Evolutionary conservation across 2,888 invertebrate species (phyloP).

Genomic region (Tipula helvola): DNA sequence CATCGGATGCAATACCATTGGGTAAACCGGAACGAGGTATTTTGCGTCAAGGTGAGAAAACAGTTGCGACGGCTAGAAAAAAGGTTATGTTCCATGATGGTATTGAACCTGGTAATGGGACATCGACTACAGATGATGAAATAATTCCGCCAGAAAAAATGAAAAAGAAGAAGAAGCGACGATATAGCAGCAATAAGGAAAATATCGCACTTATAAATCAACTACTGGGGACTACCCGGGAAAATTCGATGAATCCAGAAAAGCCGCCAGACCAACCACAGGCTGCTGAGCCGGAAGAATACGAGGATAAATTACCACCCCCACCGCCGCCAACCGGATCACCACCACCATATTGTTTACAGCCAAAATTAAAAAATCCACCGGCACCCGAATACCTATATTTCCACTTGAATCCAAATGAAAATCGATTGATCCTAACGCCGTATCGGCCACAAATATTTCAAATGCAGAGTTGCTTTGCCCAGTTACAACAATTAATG

Average conservation of each 20-base stretch:
- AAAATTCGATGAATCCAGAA: neutral
- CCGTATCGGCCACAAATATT: conserved; percentile 16
- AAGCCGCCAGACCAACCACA: neutral
- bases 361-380: conserved; percentile 11
- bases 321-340: conserved; percentile 13
- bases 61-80: conserved; percentile 11
- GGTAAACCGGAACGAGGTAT: neutral
- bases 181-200: neutral
- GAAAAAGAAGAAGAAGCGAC: neutral
- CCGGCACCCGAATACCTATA: conserved; percentile 25
- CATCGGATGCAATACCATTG: neutral
- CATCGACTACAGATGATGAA: conserved; percentile 10
- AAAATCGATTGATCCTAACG: conserved; percentile 27
- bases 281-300: neutral
- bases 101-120: conserved; percentile 16
- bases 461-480: neutral
- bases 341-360: conserved; percentile 9
- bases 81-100: conserved; percentile 19
- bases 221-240: neutral
- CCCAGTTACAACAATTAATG: neutral
- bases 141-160: neutral
- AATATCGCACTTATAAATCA: neutral
- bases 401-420: conserved; percentile 29
- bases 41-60: neutral
- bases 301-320: conserved; percentile 5